Evolutionary conservation across 2,888 invertebrate genomes (phyloP).

Genomic region (Alviniconcha strummeri): DNA sequence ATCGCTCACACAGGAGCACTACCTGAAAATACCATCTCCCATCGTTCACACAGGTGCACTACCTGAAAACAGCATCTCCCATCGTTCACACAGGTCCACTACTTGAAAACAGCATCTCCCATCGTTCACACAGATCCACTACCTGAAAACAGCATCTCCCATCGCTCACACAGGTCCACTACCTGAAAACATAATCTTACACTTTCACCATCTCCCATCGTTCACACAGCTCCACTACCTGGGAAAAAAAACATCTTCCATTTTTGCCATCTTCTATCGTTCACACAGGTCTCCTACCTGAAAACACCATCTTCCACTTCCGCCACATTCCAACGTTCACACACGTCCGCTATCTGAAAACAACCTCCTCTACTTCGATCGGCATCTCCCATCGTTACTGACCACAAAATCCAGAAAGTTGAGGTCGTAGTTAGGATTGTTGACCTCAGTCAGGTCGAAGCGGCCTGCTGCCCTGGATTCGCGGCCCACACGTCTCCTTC

Average conservation of each 20-base stretch:
- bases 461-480: neutral
- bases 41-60: no score
- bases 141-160: no score
- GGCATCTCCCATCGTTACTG: neutral
- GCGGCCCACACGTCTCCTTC: slow-evolving; percentile 8
- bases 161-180: neutral
- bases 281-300: neutral
- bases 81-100: no score
- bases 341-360: no score
- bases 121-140: no score
- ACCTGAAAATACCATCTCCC: no score
- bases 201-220: neutral
- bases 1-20: no score
- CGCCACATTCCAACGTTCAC: no score
- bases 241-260: neutral
- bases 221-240: neutral
- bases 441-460: slow-evolving; percentile 18
- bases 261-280: neutral
- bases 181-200: neutral
- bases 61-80: no score
- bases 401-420: slow-evolving; percentile 19
- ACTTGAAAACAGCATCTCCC: no score
- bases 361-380: no score
- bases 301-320: neutral
- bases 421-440: slow-evolving; percentile 18